phyloP scores from a whole-genome alignment of 1,140 invertebrate species.

The Globodera ellingtonae region DNA sequence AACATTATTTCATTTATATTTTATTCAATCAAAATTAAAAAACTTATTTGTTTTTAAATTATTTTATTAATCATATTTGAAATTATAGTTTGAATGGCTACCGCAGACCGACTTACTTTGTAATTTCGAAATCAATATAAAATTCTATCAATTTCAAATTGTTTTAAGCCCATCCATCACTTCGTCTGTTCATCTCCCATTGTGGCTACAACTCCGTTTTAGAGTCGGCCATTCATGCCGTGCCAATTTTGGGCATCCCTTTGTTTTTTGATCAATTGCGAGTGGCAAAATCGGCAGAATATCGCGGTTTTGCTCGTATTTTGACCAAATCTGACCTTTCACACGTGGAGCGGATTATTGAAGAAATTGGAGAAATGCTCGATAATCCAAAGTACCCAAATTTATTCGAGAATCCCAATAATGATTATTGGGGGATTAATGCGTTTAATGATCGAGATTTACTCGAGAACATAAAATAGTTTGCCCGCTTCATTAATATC shows the following conservation, averaged over 20 bases:
- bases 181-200: slow-evolving; percentile 52
- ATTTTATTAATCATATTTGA: neutral
- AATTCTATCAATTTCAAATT: neutral
- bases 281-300: slow-evolving; percentile 50
- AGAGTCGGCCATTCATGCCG: slow-evolving; percentile 43
- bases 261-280: slow-evolving; percentile 53
- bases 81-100: slow-evolving; percentile 32
- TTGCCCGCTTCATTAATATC: neutral
- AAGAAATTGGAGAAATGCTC: slow-evolving; percentile 31
- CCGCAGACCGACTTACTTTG: slow-evolving; percentile 41
- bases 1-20: neutral
- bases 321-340: slow-evolving; percentile 25
- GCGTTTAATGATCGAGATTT: too few species aligned
- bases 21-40: slow-evolving; percentile 23
- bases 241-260: slow-evolving; percentile 49
- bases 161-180: slow-evolving; percentile 40
- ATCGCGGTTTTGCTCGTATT: slow-evolving; percentile 36
- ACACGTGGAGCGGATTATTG: slow-evolving; percentile 14
- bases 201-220: slow-evolving; percentile 49
- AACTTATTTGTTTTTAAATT: slow-evolving; percentile 25
- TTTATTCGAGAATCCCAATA: neutral
- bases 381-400: slow-evolving; percentile 19
- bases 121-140: neutral
- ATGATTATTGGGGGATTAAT: too few species aligned
- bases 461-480: too few species aligned